A percentile compares a stretch with the other conserved stretches of the same genome.
Conservation (phyloP, 2,888 invertebrate genomes). For the Synanthedon formicaeformis region DNA sequence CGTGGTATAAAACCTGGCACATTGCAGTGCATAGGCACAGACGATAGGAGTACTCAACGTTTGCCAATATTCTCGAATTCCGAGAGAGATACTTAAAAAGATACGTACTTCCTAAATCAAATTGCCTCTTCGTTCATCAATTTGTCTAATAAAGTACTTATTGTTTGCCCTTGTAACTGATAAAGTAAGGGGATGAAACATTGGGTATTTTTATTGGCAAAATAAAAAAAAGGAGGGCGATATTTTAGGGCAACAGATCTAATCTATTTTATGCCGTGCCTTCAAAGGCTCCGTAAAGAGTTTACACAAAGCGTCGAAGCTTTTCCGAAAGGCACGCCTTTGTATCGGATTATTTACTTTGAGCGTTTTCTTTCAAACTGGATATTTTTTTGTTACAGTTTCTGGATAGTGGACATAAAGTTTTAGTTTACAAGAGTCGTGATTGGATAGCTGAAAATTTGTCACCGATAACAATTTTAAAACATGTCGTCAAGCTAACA, state of each 20-base stretch:
- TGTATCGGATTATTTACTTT: not conserved
- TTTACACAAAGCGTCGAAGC: not conserved
- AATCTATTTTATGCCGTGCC: not conserved
- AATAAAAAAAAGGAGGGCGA: not conserved
- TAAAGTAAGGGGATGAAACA: not conserved
- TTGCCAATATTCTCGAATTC: too few relatives aligned
- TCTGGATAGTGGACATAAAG: not conserved
- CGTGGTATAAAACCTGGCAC: too few relatives aligned
- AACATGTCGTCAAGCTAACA: too few relatives aligned
- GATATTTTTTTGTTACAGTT: conserved; percentile 2
- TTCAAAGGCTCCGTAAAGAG: conserved; percentile 1
- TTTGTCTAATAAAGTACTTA: too few relatives aligned
- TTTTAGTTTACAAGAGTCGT: too few relatives aligned
- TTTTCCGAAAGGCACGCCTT: not conserved
- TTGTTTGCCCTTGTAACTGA: not conserved
- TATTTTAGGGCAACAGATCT: not conserved
- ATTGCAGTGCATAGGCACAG: too few relatives aligned
- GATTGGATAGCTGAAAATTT: too few relatives aligned
- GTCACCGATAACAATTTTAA: too few relatives aligned
- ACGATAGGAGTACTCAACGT: too few relatives aligned
- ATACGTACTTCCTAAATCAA: too few relatives aligned
- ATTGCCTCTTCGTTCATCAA: too few relatives aligned
- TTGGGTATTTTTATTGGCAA: not conserved
- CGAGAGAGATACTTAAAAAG: too few relatives aligned
- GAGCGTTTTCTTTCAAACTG: not conserved